Percentiles rank a stretch among this genome's conserved stretches.
These are phyloP conservation scores for Biston stratarius DNA, from an alignment of 2,888 invertebrate species.

Conservation along the genomic window DNA sequence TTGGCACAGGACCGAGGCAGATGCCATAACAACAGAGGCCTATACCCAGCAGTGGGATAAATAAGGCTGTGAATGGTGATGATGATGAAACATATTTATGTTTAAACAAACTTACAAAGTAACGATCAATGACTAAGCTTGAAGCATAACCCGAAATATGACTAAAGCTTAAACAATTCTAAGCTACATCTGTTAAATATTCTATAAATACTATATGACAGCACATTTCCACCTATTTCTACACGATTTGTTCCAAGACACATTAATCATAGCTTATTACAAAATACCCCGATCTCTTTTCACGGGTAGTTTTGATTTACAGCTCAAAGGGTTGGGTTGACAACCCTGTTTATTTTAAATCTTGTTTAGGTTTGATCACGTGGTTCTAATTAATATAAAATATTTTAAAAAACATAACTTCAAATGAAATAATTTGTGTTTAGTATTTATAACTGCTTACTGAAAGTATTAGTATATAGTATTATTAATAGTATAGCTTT, in stretches of 20 bases:
- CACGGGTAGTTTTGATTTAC: constrained; percentile 41
- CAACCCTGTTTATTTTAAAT: constrained; percentile 30
- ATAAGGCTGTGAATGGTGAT: too few species aligned
- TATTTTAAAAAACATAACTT: background rate
- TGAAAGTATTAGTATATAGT: too few species aligned
- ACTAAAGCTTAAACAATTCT: background rate
- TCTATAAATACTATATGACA: constrained; percentile 23
- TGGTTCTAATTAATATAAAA: constrained; percentile 18
- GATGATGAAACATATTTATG: too few species aligned
- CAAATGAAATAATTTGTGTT: too few species aligned
- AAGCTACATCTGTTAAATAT: constrained; percentile 14
- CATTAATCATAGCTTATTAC: constrained; percentile 40
- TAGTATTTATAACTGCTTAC: too few species aligned
- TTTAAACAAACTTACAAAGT: too few species aligned
- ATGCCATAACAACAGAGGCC: too few species aligned
- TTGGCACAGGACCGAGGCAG: too few species aligned
- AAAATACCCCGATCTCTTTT: constrained; percentile 33
- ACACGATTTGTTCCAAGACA: constrained; percentile 37
- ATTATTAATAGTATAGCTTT: too few species aligned
- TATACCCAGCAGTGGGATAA: too few species aligned
- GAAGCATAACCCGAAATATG: background rate
- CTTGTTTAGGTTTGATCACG: constrained; percentile 26
- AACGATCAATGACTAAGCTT: too few species aligned
- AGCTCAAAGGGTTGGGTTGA: constrained; percentile 32
- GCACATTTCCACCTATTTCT: constrained; percentile 33